phyloP scores from a whole-genome alignment of 92 coral and sea anemone species.

The Zoanthus solanderi region DNA sequence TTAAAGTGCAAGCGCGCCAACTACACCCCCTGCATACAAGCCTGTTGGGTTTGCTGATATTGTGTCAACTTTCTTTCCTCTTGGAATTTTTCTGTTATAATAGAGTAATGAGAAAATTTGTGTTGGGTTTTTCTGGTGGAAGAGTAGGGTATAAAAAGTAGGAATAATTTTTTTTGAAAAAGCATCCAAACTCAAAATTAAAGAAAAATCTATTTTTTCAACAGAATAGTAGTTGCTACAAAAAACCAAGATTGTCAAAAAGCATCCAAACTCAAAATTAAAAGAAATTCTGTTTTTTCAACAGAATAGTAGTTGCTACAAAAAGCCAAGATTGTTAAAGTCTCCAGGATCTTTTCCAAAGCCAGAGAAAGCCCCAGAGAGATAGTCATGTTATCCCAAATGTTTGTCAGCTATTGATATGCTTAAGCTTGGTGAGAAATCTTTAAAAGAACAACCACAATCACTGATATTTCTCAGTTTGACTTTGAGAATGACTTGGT shows the following conservation, averaged over 20 bases:
- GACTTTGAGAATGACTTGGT: neutral
- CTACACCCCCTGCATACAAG: neutral
- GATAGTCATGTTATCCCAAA: neutral
- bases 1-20: neutral
- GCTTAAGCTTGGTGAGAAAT: conserved; percentile 1
- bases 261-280: no score
- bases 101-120: neutral
- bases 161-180: neutral
- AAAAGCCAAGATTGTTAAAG: neutral
- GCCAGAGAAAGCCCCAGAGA: neutral
- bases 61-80: neutral
- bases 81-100: neutral
- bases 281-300: no score
- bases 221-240: neutral
- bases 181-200: neutral
- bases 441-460: neutral
- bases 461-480: neutral
- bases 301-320: neutral
- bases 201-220: no score
- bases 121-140: neutral
- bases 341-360: neutral
- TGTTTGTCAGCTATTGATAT: neutral
- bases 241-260: neutral
- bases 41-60: neutral
- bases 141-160: neutral